These are phyloP conservation scores for Sebastes steindachneri DNA, from an alignment of 2,797 vertebrate genomes.

Conservation along the genomic window DNA sequence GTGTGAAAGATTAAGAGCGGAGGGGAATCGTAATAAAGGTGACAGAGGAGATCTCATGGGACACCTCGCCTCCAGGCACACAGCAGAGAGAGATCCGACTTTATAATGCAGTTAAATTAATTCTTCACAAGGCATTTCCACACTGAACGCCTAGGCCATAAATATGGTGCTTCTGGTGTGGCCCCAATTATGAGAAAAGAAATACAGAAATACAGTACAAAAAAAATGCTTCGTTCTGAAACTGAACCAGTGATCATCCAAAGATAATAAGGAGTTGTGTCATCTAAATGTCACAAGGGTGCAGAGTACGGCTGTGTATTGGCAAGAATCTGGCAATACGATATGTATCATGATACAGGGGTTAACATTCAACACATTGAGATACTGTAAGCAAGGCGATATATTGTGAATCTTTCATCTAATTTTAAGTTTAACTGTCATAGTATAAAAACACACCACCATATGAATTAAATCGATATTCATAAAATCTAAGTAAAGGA, in stretches of 20 bases:
- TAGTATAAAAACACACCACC: too few species aligned
- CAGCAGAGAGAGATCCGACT: constrained; percentile 39
- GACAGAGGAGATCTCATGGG: constrained; percentile 57
- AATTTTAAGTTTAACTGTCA: too few species aligned
- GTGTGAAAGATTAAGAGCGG: constrained; percentile 64
- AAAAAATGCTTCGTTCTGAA: neutral
- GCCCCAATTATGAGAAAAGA: neutral
- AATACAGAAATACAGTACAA: neutral
- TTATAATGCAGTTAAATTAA: constrained; percentile 52
- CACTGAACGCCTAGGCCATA: neutral
- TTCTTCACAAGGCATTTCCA: constrained; percentile 48
- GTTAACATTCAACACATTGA: too few species aligned
- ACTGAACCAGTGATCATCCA: neutral
- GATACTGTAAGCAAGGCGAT: too few species aligned
- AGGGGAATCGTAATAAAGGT: constrained; percentile 72
- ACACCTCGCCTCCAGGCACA: constrained; percentile 47
- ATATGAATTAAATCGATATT: too few species aligned
- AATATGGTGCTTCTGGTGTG: neutral
- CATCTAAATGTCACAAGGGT: neutral
- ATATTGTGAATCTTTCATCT: too few species aligned
- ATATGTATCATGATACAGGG: too few species aligned
- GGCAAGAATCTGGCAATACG: too few species aligned
- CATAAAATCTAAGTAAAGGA: too few species aligned
- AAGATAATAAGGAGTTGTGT: neutral
- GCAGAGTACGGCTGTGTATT: neutral